Evolutionary conservation across 2,888 invertebrate species (phyloP).

Genomic region (Mesorhabditis sp.): DNA sequence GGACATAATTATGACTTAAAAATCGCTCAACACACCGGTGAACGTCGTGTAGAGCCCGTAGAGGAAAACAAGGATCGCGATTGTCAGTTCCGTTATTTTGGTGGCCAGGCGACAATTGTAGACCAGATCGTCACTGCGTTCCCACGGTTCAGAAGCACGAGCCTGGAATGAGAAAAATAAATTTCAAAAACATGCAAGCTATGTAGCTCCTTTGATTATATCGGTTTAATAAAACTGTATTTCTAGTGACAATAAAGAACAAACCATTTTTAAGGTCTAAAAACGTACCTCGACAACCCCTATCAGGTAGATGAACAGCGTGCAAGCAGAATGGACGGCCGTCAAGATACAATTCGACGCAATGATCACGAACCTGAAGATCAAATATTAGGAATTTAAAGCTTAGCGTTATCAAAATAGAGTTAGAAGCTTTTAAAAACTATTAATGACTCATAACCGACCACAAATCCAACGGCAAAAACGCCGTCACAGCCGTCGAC

Average conservation of each 20-base stretch:
- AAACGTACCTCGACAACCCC: constrained; percentile 24
- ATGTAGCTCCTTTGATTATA: no score
- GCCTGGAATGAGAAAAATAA: constrained; percentile 17
- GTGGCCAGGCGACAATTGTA: constrained; percentile 62
- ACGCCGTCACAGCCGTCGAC: constrained; percentile 26
- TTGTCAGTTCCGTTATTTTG: constrained; percentile 62
- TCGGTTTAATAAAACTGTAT: no score
- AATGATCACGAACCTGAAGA: constrained; percentile 61
- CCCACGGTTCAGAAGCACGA: constrained; percentile 61
- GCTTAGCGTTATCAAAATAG: not conserved
- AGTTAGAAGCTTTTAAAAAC: not conserved
- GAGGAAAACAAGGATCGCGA: constrained; percentile 64
- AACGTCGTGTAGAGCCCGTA: constrained; percentile 59
- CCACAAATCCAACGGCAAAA: constrained; percentile 46
- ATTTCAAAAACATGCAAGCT: not conserved
- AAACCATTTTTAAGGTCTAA: not conserved
- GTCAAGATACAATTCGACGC: constrained; percentile 63
- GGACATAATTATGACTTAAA: constrained; percentile 5
- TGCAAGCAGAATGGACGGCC: constrained; percentile 62
- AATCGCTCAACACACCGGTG: constrained; percentile 10
- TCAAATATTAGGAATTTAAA: not conserved
- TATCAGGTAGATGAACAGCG: constrained; percentile 62
- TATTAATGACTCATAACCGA: constrained; percentile 9
- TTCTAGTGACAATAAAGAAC: not conserved
- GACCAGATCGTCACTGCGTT: constrained; percentile 63